Percentiles rank a stretch among this genome's conserved stretches.
Conservation (phyloP, 1,140 invertebrate genomes). For the Rhagoletis zephyria region DNA sequence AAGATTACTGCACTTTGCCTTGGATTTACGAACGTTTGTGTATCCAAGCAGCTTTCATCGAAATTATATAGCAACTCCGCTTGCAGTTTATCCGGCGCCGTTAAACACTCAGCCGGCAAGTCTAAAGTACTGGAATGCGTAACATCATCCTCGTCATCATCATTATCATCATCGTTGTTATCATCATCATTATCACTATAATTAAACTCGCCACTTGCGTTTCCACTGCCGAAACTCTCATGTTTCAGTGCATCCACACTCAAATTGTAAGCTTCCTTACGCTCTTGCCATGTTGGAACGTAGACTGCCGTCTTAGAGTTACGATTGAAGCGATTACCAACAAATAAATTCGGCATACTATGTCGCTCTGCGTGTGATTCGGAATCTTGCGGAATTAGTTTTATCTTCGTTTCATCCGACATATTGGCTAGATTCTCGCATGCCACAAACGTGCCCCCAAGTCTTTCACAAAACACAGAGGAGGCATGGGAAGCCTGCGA, state of each 20-base stretch:
- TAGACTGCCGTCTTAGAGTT: conserved; percentile 75
- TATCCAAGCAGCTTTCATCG: conserved; percentile 57
- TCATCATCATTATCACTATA: conserved; percentile 58
- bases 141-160: conserved; percentile 59
- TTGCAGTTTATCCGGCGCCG: conserved; percentile 74
- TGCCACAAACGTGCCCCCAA: conserved; percentile 75
- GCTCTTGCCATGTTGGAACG: conserved; percentile 75
- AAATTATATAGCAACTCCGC: conserved; percentile 75
- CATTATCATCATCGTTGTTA: conserved; percentile 11
- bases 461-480: conserved; percentile 74
- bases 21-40: conserved; percentile 8
- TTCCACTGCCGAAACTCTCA: not conserved
- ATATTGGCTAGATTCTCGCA: conserved; percentile 80
- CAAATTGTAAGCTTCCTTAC: conserved; percentile 66
- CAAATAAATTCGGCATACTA: conserved; percentile 75
- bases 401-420: conserved; percentile 73
- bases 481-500: conserved; percentile 78
- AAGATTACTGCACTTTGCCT: not conserved
- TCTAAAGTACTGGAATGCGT: conserved; percentile 76
- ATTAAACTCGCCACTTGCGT: not conserved
- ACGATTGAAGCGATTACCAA: conserved; percentile 76
- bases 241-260: conserved; percentile 62
- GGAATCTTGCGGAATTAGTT: conserved; percentile 55
- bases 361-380: conserved; percentile 67
- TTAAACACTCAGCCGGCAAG: conserved; percentile 72